Evolutionary conservation across 2,113 vertebrate species (phyloP), one percentile per base, ranked within the genome.

Genomic region (Choloepus hoffmanni): DNA sequence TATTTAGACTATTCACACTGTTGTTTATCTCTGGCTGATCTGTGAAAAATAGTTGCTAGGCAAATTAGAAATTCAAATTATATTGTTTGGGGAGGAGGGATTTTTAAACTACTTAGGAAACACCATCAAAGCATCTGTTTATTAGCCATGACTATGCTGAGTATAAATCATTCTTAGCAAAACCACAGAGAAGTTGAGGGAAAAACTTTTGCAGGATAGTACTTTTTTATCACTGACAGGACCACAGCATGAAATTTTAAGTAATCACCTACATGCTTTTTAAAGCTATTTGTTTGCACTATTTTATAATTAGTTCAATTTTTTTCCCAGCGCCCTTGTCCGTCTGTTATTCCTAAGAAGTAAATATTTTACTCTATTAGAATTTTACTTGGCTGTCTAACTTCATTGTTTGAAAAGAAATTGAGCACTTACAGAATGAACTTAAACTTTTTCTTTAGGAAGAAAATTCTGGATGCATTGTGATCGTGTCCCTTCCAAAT

Each of bases 1-100:
- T 84, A 26, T 55, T 90, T 33, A 40, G 74, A 67, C 15, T 79
- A 62, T 88, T 67, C 5, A 28, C 90, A 76, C 21, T 65, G 65
- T 68, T 95, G 19, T 92, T 82, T 96, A 11, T 23, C 65, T 89
- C 9, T 93, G 43, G 73, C 40, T 88, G 88, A 65, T 88, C 55
- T 90, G 19, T 73, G 70, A 74, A 50, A 60, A 81, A 43, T 19
- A 76, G 60, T 63, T 92, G 16, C 18, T 85, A 81, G 30, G 15
- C 65, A 83, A 92, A 58, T 87, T 68, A 62, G 48, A 79, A 89
- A 78, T 85, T 7, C 16, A 76, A 83, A 43, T 73, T 86, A 83
- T 13, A 62, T 21, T 78, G 16, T 6, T 30, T 5, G 11, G 13
- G n/a, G 48, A 68, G 65, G 28, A 24, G 90, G 12, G 43, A 26